Conservation (phyloP, 2,113 vertebrate species). For the Ciconia maguari region DNA sequence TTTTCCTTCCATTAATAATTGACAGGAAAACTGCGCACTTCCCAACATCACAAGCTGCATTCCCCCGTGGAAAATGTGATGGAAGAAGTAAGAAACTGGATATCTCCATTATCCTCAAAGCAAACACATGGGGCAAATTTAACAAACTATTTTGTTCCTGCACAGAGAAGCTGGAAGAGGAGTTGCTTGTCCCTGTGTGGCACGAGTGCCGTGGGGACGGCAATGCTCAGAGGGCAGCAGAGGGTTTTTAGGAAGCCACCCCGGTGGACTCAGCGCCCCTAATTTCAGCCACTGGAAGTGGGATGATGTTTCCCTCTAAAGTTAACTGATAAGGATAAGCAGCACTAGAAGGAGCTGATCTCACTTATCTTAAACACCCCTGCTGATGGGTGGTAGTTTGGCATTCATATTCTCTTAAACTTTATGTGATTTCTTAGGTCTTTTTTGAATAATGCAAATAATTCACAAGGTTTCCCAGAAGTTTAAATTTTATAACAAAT, state of each 20-base stretch:
- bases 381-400: neutral
- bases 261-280: neutral
- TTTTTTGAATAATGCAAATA: neutral
- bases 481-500: neutral
- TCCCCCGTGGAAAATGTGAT: neutral
- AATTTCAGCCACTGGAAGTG: neutral
- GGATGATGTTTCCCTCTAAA: neutral
- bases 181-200: accelerated
- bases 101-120: neutral
- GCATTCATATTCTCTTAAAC: neutral
- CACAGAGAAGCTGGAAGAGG: neutral
- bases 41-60: neutral
- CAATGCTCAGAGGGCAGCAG: neutral
- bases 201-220: accelerated
- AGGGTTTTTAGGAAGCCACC: neutral
- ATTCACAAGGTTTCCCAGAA: neutral
- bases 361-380: neutral
- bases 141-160: neutral
- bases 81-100: neutral
- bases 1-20: neutral
- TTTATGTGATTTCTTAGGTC: neutral
- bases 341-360: neutral
- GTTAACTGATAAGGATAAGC: neutral
- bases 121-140: neutral
- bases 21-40: neutral